These are phyloP conservation scores for Triplophysa bombifrons DNA, from an alignment of 2,797 vertebrate species.

Conservation along the genomic window DNA sequence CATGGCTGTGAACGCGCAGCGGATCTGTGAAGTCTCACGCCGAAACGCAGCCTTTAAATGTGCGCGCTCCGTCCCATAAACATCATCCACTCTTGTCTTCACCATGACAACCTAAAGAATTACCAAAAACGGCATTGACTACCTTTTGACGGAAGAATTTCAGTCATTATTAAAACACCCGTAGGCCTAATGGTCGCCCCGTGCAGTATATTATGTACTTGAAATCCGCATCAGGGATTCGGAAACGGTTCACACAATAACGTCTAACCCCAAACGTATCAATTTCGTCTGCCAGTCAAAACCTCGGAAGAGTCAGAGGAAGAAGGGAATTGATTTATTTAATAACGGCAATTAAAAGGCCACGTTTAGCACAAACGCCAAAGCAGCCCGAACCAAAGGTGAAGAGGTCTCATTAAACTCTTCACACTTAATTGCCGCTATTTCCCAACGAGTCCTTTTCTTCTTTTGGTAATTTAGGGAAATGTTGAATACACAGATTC, in stretches of 20 bases:
- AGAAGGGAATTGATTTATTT: conserved; percentile 82
- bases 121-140: conserved; percentile 62
- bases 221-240: conserved; percentile 65
- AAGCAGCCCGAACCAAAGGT: conserved; percentile 75
- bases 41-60: conserved; percentile 66
- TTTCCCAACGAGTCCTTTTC: conserved; percentile 73
- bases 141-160: conserved; percentile 70
- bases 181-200: conserved; percentile 68
- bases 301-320: conserved; percentile 64
- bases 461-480: conserved; percentile 74
- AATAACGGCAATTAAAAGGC: conserved; percentile 87
- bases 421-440: conserved; percentile 84
- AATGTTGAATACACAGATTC: conserved; percentile 71
- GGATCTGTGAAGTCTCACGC: conserved; percentile 40
- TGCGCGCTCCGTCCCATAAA: conserved; percentile 69
- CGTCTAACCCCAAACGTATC: conserved; percentile 62
- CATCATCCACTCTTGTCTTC: conserved; percentile 72
- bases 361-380: conserved; percentile 73
- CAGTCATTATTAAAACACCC: conserved; percentile 73
- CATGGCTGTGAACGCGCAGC: conserved; percentile 69
- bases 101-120: conserved; percentile 78
- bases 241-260: conserved; percentile 61
- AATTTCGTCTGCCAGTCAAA: conserved; percentile 79
- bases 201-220: conserved; percentile 70
- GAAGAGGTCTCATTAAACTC: conserved; percentile 86